These are phyloP conservation scores for Drosophila melanosoma DNA, from an alignment of 2,888 invertebrate genomes.

Conservation along the genomic window DNA sequence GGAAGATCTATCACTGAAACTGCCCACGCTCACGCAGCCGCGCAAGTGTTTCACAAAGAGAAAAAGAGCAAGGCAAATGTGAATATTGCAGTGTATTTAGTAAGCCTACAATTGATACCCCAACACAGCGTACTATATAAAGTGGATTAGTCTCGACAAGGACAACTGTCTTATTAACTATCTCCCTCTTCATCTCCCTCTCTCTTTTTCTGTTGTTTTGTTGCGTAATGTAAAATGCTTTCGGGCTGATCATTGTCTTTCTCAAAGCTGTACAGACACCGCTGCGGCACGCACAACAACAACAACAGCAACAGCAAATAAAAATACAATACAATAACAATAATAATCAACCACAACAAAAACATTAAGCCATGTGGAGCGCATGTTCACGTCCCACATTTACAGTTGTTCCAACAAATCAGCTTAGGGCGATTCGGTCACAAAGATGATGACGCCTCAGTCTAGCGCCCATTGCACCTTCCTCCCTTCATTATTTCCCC, in stretches of 20 bases:
- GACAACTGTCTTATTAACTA: not conserved
- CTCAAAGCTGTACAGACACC: conserved; percentile 43
- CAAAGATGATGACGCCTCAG: conserved; percentile 39
- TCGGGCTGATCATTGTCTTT: conserved; percentile 5
- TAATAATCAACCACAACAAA: conserved; percentile 44
- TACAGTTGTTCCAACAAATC: conserved; percentile 72
- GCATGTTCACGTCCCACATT: conserved; percentile 58
- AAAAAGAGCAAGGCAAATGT: not conserved
- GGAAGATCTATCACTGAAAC: too few species aligned
- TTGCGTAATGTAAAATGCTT: conserved; percentile 22
- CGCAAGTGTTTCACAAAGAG: too few species aligned
- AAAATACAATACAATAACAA: conserved; percentile 11
- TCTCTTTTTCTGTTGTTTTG: not conserved
- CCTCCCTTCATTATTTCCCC: not conserved
- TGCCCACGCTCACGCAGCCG: too few species aligned
- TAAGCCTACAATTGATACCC: not conserved
- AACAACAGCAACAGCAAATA: not conserved
- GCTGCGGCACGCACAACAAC: conserved; percentile 62
- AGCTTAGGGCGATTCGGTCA: conserved; percentile 53
- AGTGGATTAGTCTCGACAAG: conserved; percentile 1
- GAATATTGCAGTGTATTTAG: not conserved
- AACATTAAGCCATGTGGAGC: conserved; percentile 32
- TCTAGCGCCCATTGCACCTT: conserved; percentile 32
- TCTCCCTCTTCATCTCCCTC: not conserved
- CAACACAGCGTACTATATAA: not conserved